Percentiles rank a stretch among this genome's conserved stretches.
These are phyloP conservation scores for Sarcophaga peregrina DNA, from an alignment of 1,140 invertebrate species.

Conservation along the genomic window DNA sequence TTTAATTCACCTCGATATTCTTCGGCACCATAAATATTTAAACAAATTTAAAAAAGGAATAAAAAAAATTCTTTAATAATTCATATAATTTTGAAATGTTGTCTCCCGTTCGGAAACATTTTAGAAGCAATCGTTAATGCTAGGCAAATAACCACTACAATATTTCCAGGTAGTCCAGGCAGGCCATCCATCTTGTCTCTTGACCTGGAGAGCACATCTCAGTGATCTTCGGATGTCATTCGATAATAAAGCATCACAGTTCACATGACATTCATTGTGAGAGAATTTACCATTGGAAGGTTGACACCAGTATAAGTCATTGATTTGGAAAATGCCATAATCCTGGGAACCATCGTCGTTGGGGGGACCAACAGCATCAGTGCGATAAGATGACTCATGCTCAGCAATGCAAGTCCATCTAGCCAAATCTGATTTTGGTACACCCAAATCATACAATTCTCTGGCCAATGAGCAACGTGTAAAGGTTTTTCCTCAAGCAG, in stretches of 20 bases:
- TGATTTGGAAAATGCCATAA: slow-evolving; percentile 61
- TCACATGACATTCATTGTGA: slow-evolving; percentile 49
- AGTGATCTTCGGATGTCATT: slow-evolving; percentile 51
- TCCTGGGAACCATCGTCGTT: slow-evolving; percentile 55
- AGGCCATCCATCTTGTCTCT: slow-evolving; percentile 51
- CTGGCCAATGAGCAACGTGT: slow-evolving; percentile 58
- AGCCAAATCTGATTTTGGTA: slow-evolving; percentile 43
- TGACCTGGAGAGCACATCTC: slow-evolving; percentile 52
- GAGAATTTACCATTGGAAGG: slow-evolving; percentile 48
- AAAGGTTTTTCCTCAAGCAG: slow-evolving; percentile 52
- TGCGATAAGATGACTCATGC: slow-evolving; percentile 41
- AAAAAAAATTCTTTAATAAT: not conserved
- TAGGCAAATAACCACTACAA: slow-evolving; percentile 53
- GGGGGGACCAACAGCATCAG: slow-evolving; percentile 46
- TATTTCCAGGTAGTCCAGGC: slow-evolving; percentile 55
- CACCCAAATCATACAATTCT: slow-evolving; percentile 48
- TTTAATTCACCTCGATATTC: too few species aligned
- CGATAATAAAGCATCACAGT: slow-evolving; percentile 47
- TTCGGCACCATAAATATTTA: not conserved
- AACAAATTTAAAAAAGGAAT: not conserved
- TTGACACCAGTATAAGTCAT: slow-evolving; percentile 58
- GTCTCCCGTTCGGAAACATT: not conserved
- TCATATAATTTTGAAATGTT: not conserved
- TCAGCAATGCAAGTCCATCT: slow-evolving; percentile 45
- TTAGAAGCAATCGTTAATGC: slow-evolving; percentile 55